Evolutionary conservation across 2,888 invertebrate genomes (phyloP).

Genomic region (Bruchidius siliquastri): DNA sequence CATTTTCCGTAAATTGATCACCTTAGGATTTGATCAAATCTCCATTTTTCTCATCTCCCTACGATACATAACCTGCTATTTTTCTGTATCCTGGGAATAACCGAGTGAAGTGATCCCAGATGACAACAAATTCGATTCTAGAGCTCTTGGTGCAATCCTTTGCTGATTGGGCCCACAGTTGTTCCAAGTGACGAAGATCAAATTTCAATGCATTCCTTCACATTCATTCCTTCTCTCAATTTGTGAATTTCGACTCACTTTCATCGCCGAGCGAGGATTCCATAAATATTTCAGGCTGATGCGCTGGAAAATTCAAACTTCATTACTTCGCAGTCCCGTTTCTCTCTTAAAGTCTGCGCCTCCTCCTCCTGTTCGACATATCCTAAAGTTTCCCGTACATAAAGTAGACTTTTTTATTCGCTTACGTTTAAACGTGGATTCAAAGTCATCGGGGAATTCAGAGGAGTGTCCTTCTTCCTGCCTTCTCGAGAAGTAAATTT

Average conservation of each 20-base stretch:
- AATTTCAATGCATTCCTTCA: neutral
- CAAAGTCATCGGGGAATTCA: neutral
- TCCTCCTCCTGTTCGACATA: neutral
- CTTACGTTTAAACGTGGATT: neutral
- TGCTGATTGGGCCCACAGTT: no score
- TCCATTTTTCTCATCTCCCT: no score
- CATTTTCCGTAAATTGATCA: no score
- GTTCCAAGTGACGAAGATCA: no score
- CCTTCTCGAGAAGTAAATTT: neutral
- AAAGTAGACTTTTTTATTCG: neutral
- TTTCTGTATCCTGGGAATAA: no score
- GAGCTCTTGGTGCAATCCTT: no score
- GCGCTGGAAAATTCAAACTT: neutral
- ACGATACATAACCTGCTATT: no score
- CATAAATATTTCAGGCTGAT: neutral
- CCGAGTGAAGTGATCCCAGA: no score
- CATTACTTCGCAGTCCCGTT: neutral
- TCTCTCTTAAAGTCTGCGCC: neutral
- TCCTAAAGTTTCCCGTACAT: neutral
- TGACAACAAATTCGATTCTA: no score
- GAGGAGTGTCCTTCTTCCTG: neutral
- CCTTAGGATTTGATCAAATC: no score
- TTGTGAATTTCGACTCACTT: neutral
- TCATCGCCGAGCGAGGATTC: neutral
- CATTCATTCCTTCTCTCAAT: neutral